Conservation (phyloP, 2,888 invertebrate species). For the Melanchra persicariae region DNA sequence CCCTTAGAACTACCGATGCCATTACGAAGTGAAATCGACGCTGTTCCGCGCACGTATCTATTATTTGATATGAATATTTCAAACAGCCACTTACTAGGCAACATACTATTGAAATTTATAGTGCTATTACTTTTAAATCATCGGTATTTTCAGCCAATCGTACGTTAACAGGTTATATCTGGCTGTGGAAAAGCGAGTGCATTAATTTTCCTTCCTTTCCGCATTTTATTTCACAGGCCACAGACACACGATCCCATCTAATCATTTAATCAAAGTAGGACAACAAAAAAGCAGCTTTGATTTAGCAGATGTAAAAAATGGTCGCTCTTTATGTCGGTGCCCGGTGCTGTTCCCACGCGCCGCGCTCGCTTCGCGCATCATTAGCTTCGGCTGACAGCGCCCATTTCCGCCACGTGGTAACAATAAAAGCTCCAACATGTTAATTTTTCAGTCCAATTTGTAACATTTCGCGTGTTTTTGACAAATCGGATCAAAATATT, state of each 20-base stretch:
- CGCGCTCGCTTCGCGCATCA: constrained; percentile 81
- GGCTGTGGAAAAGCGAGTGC: not conserved
- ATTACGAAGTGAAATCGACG: constrained; percentile 70
- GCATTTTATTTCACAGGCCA: constrained; percentile 36
- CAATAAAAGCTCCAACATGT: constrained; percentile 62
- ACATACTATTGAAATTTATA: constrained; percentile 36
- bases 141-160: constrained; percentile 10
- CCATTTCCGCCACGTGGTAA: constrained; percentile 85
- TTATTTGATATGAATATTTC: constrained; percentile 61
- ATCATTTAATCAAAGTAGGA: constrained; percentile 53
- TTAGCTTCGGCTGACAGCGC: constrained; percentile 81
- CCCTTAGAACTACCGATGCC: constrained; percentile 62
- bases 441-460: constrained; percentile 40
- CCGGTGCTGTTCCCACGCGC: constrained; percentile 79
- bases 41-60: constrained; percentile 48
- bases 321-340: constrained; percentile 59
- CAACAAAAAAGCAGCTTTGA: constrained; percentile 50
- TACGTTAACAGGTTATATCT: not conserved
- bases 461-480: constrained; percentile 21
- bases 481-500: constrained; percentile 14
- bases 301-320: constrained; percentile 62
- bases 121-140: constrained; percentile 14
- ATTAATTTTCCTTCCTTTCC: constrained; percentile 28
- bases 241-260: constrained; percentile 34
- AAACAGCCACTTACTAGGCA: constrained; percentile 42